Percentiles rank a stretch among this genome's conserved stretches.
phyloP scores from a whole-genome alignment of 2,888 invertebrate species.

The Metalampra italica region DNA sequence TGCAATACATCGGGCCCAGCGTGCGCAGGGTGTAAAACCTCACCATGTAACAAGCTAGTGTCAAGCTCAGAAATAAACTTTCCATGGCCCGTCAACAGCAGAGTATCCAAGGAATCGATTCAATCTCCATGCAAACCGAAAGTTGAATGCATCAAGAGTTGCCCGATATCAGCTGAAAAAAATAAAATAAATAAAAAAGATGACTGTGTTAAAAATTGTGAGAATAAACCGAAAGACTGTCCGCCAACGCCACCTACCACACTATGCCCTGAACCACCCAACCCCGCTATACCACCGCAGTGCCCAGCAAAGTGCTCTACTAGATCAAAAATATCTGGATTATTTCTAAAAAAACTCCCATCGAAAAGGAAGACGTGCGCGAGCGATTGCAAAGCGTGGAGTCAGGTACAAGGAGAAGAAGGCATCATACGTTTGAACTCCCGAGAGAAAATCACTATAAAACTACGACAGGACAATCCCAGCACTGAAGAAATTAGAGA shows the following conservation, averaged over 20 bases:
- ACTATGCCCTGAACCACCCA: neutral
- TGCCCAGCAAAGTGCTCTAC: conserved; percentile 2
- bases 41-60: neutral
- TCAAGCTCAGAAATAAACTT: neutral
- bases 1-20: neutral
- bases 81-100: neutral
- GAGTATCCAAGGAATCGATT: neutral
- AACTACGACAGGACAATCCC: conserved; percentile 32
- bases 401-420: conserved; percentile 6
- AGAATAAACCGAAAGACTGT: neutral
- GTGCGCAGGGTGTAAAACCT: neutral
- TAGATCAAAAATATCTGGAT: conserved; percentile 26
- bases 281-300: neutral
- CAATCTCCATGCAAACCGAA: neutral
- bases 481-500: conserved; percentile 47
- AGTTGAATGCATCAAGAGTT: neutral
- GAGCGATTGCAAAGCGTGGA: neutral
- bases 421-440: conserved; percentile 30
- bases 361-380: conserved; percentile 20
- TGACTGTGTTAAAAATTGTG: neutral
- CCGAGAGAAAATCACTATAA: conserved; percentile 38
- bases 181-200: too few relatives aligned
- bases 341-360: conserved; percentile 38
- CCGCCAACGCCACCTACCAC: conserved; percentile 5
- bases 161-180: neutral